phyloP scores from a whole-genome alignment of 2,113 vertebrate genomes.

The Taurulus bubalis region DNA sequence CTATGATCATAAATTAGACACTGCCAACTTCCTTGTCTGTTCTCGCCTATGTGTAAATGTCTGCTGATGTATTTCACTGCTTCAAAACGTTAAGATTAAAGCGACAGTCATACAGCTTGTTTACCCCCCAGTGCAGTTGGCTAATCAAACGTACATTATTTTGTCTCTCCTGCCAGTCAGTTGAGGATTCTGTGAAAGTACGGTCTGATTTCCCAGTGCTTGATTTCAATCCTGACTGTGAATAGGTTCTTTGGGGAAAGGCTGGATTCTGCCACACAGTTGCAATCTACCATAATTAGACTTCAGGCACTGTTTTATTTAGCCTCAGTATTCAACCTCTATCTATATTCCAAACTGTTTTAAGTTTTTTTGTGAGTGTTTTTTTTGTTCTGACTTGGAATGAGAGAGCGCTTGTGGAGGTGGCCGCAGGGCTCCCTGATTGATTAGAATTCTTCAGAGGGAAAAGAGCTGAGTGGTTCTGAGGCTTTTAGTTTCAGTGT shows the following conservation, averaged over 20 bases:
- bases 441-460: conserved; percentile 74
- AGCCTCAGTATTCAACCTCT: conserved; percentile 54
- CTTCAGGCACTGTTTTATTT: conserved; percentile 59
- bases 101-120: conserved; percentile 20
- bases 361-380: conserved; percentile 32
- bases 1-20: background rate
- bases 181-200: conserved; percentile 32
- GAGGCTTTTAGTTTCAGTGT: conserved; percentile 49
- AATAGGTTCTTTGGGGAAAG: conserved; percentile 32
- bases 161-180: background rate
- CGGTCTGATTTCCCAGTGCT: conserved; percentile 35
- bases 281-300: conserved; percentile 64
- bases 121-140: conserved; percentile 13
- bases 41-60: background rate
- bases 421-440: conserved; percentile 67
- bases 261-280: conserved; percentile 44
- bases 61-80: conserved; percentile 19
- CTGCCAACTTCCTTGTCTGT: background rate
- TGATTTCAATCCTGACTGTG: conserved; percentile 30
- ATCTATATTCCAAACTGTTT: conserved; percentile 53
- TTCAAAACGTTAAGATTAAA: conserved; percentile 16
- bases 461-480: conserved; percentile 61
- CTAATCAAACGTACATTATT: conserved; percentile 29
- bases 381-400: conserved; percentile 56
- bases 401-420: conserved; percentile 62